Conservation (phyloP, 37 sponge, comb jelly and placozoan genomes). For the Beroe ovata region DNA sequence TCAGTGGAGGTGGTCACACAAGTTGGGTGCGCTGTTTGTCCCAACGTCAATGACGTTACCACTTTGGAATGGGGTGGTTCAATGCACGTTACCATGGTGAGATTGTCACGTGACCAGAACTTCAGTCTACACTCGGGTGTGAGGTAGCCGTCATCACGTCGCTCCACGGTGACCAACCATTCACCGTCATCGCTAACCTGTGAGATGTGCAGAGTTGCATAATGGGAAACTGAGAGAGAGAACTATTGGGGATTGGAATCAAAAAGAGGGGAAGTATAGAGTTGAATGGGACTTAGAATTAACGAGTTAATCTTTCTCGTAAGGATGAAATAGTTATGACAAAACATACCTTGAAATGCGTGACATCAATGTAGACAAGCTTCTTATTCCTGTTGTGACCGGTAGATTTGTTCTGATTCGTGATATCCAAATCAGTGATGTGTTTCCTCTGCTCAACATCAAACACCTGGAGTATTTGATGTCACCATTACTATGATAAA, state of each 20-base stretch:
- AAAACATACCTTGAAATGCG: slow-evolving; percentile 40
- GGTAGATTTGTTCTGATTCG: slow-evolving; percentile 39
- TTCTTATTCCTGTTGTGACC: slow-evolving; percentile 10
- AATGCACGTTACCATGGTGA: neutral
- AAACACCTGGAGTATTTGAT: too few relatives aligned
- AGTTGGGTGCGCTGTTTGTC: neutral
- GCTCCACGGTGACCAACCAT: slow-evolving; percentile 32
- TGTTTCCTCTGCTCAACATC: slow-evolving; percentile 11
- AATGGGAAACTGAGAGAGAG: too few relatives aligned
- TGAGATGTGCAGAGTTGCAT: too few relatives aligned
- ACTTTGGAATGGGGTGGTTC: slow-evolving; percentile 54
- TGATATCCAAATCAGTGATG: slow-evolving; percentile 13
- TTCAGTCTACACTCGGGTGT: slow-evolving; percentile 51
- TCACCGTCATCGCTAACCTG: slow-evolving; percentile 38
- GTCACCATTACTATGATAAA: too few relatives aligned
- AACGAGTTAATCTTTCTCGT: too few relatives aligned
- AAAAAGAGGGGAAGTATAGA: too few relatives aligned
- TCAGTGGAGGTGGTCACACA: slow-evolving; percentile 34
- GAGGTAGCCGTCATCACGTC: slow-evolving; percentile 35
- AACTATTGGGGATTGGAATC: too few relatives aligned
- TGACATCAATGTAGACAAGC: slow-evolving; percentile 26
- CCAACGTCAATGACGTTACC: slow-evolving; percentile 28
- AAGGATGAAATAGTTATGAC: too few relatives aligned
- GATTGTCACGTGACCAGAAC: slow-evolving; percentile 20
- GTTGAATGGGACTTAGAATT: too few relatives aligned